phyloP scores from a whole-genome alignment of 2,888 invertebrate species.

The Campoletis raptor region DNA sequence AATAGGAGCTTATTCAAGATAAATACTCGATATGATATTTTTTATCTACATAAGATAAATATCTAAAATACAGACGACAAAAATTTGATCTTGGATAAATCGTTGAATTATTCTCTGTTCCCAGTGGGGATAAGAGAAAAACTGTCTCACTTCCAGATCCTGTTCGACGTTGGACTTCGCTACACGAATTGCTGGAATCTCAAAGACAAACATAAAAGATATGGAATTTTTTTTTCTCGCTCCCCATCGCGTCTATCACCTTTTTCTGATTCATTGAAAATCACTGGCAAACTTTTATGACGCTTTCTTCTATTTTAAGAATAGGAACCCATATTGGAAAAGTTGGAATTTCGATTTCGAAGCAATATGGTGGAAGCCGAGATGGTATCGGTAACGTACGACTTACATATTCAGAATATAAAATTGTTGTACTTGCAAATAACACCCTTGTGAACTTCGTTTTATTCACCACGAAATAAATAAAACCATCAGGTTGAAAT shows the following conservation, averaged over 20 bases:
- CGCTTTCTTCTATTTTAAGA: neutral
- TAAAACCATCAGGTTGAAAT: neutral
- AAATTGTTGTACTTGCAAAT: neutral
- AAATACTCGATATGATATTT: neutral
- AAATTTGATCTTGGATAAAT: neutral
- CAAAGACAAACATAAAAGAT: constrained; percentile 16
- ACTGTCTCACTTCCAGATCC: neutral
- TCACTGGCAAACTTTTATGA: constrained; percentile 8
- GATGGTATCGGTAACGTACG: neutral
- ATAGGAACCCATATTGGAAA: constrained; percentile 10
- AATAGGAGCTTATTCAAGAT: neutral
- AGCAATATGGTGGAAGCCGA: constrained; percentile 16
- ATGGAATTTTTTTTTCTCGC: constrained; percentile 4
- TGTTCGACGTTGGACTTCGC: neutral
- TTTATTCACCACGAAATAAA: neutral
- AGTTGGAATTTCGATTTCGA: neutral
- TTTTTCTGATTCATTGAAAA: constrained; percentile 13
- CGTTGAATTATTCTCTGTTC: neutral
- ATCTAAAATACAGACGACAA: neutral
- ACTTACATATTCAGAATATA: constrained; percentile 6
- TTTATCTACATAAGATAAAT: neutral
- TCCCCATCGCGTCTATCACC: neutral
- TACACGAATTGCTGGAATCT: neutral
- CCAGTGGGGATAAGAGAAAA: neutral
- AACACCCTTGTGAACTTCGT: neutral